A percentile compares a stretch with the other conserved stretches of the same genome.
Conservation (phyloP, 2,797 vertebrate species). For the Enteromius unitaeniatus region DNA sequence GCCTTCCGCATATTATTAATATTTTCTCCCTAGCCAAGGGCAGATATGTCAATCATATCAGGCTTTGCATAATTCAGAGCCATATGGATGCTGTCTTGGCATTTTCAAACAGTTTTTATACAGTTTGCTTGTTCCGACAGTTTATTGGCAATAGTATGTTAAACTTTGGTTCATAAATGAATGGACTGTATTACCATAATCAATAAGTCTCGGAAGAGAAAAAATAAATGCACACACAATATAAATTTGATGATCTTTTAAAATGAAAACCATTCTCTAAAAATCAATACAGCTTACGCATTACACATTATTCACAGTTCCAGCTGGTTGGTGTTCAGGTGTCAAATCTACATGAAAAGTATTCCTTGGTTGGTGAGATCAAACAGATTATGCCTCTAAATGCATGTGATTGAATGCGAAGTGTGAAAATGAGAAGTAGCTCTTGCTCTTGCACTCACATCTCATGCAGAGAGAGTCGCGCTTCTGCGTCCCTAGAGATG, state of each 20-base stretch:
- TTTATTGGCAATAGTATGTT: constrained; percentile 61
- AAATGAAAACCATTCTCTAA: constrained; percentile 62
- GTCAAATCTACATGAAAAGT: constrained; percentile 40
- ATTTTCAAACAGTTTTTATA: constrained; percentile 57
- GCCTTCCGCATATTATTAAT: constrained; percentile 24
- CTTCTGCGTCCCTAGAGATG: constrained; percentile 19
- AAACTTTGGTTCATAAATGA: constrained; percentile 6
- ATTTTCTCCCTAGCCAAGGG: constrained; percentile 22
- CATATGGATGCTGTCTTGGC: constrained; percentile 27
- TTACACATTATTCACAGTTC: constrained; percentile 67
- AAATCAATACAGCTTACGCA: constrained; percentile 65
- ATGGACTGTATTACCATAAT: constrained; percentile 47
- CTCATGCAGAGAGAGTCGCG: neutral
- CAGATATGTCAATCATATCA: neutral
- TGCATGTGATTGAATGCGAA: neutral
- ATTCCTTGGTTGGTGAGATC: neutral
- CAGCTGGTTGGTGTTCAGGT: constrained; percentile 54
- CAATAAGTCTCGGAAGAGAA: constrained; percentile 23
- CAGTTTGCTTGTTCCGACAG: constrained; percentile 64
- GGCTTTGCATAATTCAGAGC: constrained; percentile 28
- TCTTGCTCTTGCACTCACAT: neutral
- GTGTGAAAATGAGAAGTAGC: constrained; percentile 21
- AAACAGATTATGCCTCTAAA: constrained; percentile 10
- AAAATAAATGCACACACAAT: constrained; percentile 27
- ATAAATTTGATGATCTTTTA: constrained; percentile 40